Conservation (phyloP, 2,888 invertebrate genomes). For the Andrena praecox region DNA sequence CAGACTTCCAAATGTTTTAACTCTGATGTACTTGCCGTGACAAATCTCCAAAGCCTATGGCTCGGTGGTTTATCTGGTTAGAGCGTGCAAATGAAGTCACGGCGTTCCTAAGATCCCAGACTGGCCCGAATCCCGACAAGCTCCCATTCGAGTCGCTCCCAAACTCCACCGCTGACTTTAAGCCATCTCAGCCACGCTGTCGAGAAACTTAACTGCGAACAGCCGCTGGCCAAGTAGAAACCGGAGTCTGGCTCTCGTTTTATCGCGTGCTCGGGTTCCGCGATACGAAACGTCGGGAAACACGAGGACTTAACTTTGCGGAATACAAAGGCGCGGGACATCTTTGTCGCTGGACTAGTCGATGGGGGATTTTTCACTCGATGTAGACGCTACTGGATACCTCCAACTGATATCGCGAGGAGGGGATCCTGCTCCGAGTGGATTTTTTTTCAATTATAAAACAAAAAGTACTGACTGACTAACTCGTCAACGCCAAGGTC, state of each 20-base stretch:
- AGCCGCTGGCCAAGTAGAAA: neutral
- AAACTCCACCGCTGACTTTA: neutral
- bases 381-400: too few species aligned
- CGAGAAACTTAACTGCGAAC: neutral
- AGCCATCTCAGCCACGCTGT: neutral
- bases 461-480: too few species aligned
- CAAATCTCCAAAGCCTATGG: neutral
- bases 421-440: too few species aligned
- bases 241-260: neutral
- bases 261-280: neutral
- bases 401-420: too few species aligned
- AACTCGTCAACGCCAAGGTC: too few species aligned
- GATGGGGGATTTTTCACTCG: neutral
- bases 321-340: neutral
- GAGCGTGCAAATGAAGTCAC: neutral
- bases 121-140: neutral
- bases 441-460: too few species aligned
- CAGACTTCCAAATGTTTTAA: too few species aligned
- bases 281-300: neutral
- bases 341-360: slow-evolving; percentile 23
- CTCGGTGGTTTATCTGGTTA: neutral
- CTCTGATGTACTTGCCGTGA: too few species aligned
- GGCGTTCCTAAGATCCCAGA: neutral
- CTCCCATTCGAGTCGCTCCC: neutral
- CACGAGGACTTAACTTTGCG: neutral